Conservation (phyloP, 2,888 invertebrate species). For the Ectemnius continuus region DNA sequence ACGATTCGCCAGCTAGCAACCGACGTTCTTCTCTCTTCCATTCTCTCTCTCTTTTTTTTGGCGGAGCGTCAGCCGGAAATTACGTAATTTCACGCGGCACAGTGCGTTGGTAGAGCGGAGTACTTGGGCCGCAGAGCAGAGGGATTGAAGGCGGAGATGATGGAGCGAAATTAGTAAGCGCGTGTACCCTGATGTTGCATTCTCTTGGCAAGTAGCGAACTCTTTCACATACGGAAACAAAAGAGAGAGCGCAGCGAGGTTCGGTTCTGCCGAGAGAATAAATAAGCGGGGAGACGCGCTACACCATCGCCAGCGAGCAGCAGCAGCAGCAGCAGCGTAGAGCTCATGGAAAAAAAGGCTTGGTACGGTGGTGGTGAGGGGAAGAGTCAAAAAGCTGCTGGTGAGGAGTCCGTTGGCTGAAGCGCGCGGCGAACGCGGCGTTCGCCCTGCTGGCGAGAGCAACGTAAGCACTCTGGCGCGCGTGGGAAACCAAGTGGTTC, state of each 20-base stretch:
- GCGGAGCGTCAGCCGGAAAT: too few relatives aligned
- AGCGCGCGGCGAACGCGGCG: too few relatives aligned
- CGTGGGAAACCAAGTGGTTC: constrained; percentile 67
- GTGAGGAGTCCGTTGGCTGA: constrained; percentile 42
- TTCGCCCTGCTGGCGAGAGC: constrained; percentile 51
- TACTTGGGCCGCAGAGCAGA: too few relatives aligned
- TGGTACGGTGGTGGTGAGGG: neutral
- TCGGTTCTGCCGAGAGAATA: constrained; percentile 38
- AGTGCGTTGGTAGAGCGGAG: too few relatives aligned
- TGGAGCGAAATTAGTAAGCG: constrained; percentile 56
- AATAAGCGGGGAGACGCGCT: too few relatives aligned
- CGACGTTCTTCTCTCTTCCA: too few relatives aligned
- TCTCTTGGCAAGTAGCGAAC: constrained; percentile 44
- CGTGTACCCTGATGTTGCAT: constrained; percentile 22
- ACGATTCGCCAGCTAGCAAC: too few relatives aligned
- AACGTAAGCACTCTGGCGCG: constrained; percentile 71
- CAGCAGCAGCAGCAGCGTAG: too few relatives aligned
- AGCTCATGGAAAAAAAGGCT: neutral
- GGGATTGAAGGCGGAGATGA: constrained; percentile 44
- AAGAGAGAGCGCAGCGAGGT: constrained; percentile 26
- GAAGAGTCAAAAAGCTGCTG: constrained; percentile 44
- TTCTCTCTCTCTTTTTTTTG: too few relatives aligned
- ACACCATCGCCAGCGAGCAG: too few relatives aligned
- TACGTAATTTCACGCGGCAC: too few relatives aligned
- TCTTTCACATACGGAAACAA: constrained; percentile 52